Evolutionary conservation across 1,140 invertebrate genomes (phyloP), one percentile per base, ranked within the genome.

Genomic region (Hyphantria cunea): DNA sequence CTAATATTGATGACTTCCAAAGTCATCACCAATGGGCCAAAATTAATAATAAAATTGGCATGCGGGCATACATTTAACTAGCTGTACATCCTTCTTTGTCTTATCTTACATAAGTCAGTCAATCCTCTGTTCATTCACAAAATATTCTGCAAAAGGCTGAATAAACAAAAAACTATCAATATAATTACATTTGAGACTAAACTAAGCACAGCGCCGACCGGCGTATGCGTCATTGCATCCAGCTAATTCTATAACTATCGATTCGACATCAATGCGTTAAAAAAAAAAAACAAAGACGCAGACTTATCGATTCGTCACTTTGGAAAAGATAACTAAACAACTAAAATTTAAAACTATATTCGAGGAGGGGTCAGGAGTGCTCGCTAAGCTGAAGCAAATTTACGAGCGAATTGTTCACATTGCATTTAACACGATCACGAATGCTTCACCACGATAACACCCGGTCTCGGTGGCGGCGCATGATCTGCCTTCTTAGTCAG

Each of bases 401-500:
- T 68, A 74, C 73, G 65, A 77, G 71, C 66, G 52, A 54, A 78
- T 72, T 73, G 74, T 82, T 72, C 64, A 62, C 72, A 67, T 68
- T 72, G 74, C 78, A 73, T 70, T 75, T 45, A 76, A 76, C 66
- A 70, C 68, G 74, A 94, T 95, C 94, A 95, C 93, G 94, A 95
- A 69, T 95, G 94, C 83, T 97, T 97, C 48, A 96, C 96, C 53
- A 97, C 96, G 70, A 97, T 97, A 14, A 97, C 96, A 58, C 96
- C 96, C 8, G 96, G 96, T 71, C 96, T 93, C 67, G 95, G 94
- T 71, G 96, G 95, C 60, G 85, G 86, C 70, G 69, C 73, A 6
- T 85, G 88, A 67, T 93, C 93, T 56, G 85, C 86, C 76, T 93
- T 94, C 75, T 93, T 95, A 51, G 94, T 96, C 32, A 96, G 84